phyloP scores from a whole-genome alignment of 2,113 vertebrate genomes.

The Recurvirostra avosetta region DNA sequence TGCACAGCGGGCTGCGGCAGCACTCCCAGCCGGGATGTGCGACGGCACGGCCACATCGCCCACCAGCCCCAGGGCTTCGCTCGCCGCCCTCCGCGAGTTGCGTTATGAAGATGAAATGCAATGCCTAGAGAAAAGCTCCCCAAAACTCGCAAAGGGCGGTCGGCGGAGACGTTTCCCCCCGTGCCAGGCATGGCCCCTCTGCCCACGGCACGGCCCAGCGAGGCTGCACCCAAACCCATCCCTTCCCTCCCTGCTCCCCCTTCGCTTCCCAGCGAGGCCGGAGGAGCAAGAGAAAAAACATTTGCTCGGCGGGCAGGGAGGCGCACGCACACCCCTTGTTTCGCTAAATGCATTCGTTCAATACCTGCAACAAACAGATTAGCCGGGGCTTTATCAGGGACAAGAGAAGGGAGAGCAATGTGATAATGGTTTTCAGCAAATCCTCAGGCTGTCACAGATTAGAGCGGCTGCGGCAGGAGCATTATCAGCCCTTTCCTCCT shows the following conservation, averaged over 20 bases:
- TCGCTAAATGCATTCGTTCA: slow-evolving; percentile 88
- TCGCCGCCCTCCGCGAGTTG: accelerated
- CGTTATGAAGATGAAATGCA: accelerated
- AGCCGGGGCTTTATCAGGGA: slow-evolving; percentile 89
- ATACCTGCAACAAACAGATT: slow-evolving; percentile 97
- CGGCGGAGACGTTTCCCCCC: neutral
- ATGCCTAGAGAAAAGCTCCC: neutral
- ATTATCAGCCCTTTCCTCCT: slow-evolving; percentile 80
- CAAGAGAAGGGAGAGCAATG: slow-evolving; percentile 77
- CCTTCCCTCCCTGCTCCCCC: neutral
- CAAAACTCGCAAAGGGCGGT: accelerated
- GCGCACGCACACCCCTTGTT: slow-evolving; percentile 45
- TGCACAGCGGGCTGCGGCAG: too few relatives aligned
- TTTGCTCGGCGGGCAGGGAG: neutral
- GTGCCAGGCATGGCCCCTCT: neutral
- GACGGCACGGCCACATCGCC: neutral
- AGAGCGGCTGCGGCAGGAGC: slow-evolving; percentile 78
- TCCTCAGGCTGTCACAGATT: slow-evolving; percentile 93
- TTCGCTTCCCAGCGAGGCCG: accelerated
- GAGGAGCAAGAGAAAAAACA: neutral
- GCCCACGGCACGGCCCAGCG: too few relatives aligned
- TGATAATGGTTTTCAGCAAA: slow-evolving; percentile 97
- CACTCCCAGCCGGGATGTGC: neutral
- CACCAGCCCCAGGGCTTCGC: accelerated
- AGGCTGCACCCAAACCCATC: neutral